Conservation (phyloP, 2,113 vertebrate genomes). For the Rhinoptilus africanus region DNA sequence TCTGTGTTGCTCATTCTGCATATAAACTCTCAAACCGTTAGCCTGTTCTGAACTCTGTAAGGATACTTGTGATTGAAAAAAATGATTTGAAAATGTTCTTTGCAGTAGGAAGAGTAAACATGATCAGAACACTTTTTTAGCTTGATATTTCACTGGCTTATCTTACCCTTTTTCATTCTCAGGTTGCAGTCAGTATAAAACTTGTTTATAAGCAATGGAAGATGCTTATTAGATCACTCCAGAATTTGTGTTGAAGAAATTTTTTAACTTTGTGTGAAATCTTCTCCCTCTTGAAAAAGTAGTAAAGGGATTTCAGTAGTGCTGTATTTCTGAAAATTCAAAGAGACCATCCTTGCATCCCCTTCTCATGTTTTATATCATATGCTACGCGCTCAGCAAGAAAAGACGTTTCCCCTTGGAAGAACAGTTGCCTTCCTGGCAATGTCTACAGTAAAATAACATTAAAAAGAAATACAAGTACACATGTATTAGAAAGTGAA, state of each 20-base stretch:
- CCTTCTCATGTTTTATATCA: not conserved
- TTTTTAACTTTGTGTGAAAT: not conserved
- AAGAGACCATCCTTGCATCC: not conserved
- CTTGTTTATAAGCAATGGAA: not conserved
- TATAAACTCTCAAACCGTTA: not conserved
- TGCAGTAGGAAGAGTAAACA: not conserved
- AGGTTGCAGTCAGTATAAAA: not conserved
- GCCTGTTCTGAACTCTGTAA: not conserved
- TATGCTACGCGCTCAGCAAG: not conserved
- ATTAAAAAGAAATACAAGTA: conserved; percentile 75
- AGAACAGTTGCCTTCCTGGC: conserved; percentile 31
- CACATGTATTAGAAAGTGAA: conserved; percentile 64
- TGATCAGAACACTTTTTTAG: not conserved
- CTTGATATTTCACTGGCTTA: not conserved
- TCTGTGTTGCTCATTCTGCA: not conserved
- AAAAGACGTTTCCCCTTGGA: conserved; percentile 20
- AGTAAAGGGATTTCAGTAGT: not conserved
- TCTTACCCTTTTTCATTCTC: not conserved
- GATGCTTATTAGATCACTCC: not conserved
- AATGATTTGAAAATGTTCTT: not conserved
- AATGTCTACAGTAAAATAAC: conserved; percentile 53
- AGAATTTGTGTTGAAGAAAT: not conserved
- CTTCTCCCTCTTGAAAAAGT: not conserved
- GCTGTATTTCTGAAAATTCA: not conserved
- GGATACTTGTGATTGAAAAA: not conserved